Percentiles rank a stretch among this genome's conserved stretches.
These are phyloP conservation scores for Acanthosepion lycidas DNA, from an alignment of 2,888 invertebrate genomes.

Conservation along the genomic window DNA sequence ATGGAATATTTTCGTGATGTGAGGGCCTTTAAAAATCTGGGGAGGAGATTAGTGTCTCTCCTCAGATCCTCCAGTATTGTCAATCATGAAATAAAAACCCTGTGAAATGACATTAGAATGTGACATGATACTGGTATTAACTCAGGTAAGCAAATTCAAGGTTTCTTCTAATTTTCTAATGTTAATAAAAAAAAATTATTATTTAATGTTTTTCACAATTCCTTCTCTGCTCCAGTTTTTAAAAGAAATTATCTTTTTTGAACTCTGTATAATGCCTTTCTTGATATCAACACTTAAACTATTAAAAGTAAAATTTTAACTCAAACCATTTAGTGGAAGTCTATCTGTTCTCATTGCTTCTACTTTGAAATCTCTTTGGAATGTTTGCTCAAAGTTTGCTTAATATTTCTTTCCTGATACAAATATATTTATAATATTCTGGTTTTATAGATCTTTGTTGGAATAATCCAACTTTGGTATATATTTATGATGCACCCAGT, in stretches of 20 bases:
- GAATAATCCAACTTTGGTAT: not conserved
- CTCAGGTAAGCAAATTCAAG: no score
- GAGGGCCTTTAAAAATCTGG: no score
- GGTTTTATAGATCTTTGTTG: not conserved
- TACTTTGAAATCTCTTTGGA: not conserved
- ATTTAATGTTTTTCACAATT: not conserved
- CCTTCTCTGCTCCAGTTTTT: not conserved
- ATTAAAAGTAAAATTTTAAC: not conserved
- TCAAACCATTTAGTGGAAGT: not conserved
- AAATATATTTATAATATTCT: not conserved
- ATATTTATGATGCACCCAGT: not conserved
- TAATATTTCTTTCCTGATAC: not conserved
- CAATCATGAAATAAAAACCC: no score
- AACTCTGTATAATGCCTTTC: not conserved
- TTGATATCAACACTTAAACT: not conserved
- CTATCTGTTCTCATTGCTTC: not conserved
- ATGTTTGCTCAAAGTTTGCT: not conserved
- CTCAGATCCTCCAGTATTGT: no score
- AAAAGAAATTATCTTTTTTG: not conserved
- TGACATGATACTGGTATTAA: no score
- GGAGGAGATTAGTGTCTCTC: no score
- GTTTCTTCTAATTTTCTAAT: no score
- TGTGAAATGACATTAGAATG: no score
- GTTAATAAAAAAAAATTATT: no score
- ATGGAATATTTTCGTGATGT: no score